A percentile compares a stretch with the other conserved stretches of the same genome.
phyloP scores from a whole-genome alignment of 2,797 vertebrate genomes.

The Kryptolebias ocellatus region DNA sequence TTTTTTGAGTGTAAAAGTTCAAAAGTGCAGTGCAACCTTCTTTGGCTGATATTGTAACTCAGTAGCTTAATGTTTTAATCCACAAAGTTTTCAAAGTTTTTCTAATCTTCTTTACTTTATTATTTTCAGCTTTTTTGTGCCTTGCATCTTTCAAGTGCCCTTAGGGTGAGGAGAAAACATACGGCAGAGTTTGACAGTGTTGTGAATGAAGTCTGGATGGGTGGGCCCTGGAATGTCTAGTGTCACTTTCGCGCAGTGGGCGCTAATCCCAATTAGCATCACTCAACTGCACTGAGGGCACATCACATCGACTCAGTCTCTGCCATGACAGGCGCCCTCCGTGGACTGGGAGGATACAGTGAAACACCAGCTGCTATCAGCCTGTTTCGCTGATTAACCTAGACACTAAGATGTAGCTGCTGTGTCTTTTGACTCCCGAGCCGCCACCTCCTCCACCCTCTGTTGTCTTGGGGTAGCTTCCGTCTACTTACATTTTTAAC shows the following conservation, averaged over 20 bases:
- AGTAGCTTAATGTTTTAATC: conserved; percentile 9
- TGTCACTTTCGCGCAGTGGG: conserved; percentile 68
- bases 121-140: conserved; percentile 16
- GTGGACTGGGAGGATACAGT: conserved; percentile 57
- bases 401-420: conserved; percentile 77
- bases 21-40: conserved; percentile 76
- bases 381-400: conserved; percentile 77
- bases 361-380: conserved; percentile 77
- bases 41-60: conserved; percentile 31
- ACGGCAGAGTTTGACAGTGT: conserved; percentile 62
- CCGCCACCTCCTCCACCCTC: conserved; percentile 60
- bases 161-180: conserved; percentile 55
- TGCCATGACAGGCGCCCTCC: conserved; percentile 71
- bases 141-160: conserved; percentile 56
- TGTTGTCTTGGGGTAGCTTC: conserved; percentile 73
- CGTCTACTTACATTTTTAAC: conserved; percentile 83
- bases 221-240: conserved; percentile 57
- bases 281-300: conserved; percentile 59
- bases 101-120: conserved; percentile 8
- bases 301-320: conserved; percentile 75
- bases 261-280: conserved; percentile 80
- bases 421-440: conserved; percentile 75
- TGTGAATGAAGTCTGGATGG: conserved; percentile 47
- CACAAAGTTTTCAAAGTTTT: neutral
- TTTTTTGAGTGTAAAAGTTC: conserved; percentile 64